Evolutionary conservation across 2,797 vertebrate genomes (phyloP), one percentile per base, ranked within the genome.

Genomic region (Choloepus didactylus): DNA sequence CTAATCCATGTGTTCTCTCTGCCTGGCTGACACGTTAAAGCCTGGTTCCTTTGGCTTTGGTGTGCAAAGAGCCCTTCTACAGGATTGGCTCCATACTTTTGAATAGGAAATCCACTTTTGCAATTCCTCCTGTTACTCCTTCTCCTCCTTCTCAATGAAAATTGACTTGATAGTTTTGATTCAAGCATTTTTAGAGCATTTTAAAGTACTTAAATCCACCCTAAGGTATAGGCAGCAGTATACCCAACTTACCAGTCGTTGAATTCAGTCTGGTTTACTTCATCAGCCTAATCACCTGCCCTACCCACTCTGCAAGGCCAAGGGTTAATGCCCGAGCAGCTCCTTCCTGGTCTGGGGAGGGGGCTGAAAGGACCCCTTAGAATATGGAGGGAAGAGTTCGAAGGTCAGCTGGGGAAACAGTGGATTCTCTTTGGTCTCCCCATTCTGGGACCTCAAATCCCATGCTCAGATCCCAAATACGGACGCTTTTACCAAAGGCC

Each of bases 11-110:
- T 49, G 16, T 76, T 79, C n/a, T 75, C 27, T 5, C 27, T 87
- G 44, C 11, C 35, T 27, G 46, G 29, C 35, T 85, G 73, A 66
- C 10, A 29, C 79, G 95, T 67, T 18, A 80, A 82, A 77, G 82
- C 86, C 75, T 93, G 83, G 49, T 23, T 91, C 89, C 54, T 88
- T 97, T 93, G 91, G 73, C 84, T 69, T 73, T 80, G 94, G 41
- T 95, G 41, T 15, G 27, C 46, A 31, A 56, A 73, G 15, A 54
- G 11, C 14, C 25, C 44, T 77, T 82, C 49, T 21, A 60, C 3
- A 69, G 49, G 27, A 93, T 51, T 41, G 27, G 23, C 10, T 64
- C 9, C 6, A n/a, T 6, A 35, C 19, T 91, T 56, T 95, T 72
- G 23, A 60, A 44, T 66, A 73, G 16, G 29, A 54, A 59, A 92